Percentiles rank a stretch among this genome's conserved stretches.
These are phyloP conservation scores for Platichthys stellatus DNA, from an alignment of 2,113 vertebrate genomes.

Conservation along the genomic window DNA sequence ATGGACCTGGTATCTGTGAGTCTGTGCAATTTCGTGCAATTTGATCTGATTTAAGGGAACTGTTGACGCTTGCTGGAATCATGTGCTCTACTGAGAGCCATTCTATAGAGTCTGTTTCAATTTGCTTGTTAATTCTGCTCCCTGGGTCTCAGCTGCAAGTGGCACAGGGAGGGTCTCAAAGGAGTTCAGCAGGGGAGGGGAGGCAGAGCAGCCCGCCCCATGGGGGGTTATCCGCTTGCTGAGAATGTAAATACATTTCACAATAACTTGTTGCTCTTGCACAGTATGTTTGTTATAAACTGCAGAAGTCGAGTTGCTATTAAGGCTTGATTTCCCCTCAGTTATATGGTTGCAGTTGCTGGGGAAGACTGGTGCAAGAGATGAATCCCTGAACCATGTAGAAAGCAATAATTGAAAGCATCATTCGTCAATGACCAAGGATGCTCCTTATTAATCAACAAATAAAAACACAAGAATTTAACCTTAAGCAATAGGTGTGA, in stretches of 20 bases:
- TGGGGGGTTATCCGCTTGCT: conserved; percentile 46
- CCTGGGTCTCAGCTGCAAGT: conserved; percentile 82
- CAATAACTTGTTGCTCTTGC: conserved; percentile 23
- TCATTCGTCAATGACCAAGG: background rate
- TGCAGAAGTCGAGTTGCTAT: background rate
- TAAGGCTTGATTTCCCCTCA: background rate
- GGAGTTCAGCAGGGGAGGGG: conserved; percentile 58
- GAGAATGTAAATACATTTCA: conserved; percentile 65
- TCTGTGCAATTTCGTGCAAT: too few species aligned
- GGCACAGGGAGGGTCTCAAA: conserved; percentile 71
- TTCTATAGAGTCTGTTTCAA: conserved; percentile 65
- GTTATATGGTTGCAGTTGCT: conserved; percentile 9
- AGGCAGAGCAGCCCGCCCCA: conserved; percentile 61
- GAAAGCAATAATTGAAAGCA: background rate
- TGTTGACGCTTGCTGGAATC: background rate
- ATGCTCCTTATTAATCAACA: background rate
- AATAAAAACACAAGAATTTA: background rate
- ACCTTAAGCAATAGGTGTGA: background rate
- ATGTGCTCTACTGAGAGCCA: background rate
- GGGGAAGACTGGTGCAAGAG: background rate
- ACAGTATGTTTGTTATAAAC: background rate
- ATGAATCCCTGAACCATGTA: background rate
- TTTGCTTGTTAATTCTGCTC: conserved; percentile 77
- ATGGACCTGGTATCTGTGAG: too few species aligned
- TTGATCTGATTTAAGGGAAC: background rate